Evolutionary conservation across 2,113 vertebrate species (phyloP).

Genomic region (Neoarius graeffei): DNA sequence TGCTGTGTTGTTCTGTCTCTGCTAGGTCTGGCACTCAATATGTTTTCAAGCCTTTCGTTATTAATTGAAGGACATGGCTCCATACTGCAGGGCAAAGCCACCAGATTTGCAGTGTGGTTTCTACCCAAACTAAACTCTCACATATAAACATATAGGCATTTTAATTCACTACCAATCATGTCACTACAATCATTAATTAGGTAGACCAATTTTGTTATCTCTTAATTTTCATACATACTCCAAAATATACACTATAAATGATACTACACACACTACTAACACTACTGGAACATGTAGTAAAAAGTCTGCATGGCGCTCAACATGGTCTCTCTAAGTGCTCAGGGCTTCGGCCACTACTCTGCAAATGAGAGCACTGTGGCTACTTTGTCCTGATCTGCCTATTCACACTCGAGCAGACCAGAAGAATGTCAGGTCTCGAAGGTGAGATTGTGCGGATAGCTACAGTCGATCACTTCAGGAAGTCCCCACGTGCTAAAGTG

Average conservation of each 20-base stretch:
- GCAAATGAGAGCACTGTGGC: slow-evolving; percentile 41
- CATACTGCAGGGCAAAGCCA: background rate
- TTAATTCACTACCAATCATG: background rate
- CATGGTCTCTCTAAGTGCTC: slow-evolving; percentile 33
- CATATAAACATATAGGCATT: background rate
- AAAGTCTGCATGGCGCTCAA: slow-evolving; percentile 14
- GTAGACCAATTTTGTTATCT: background rate
- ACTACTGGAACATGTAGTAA: background rate
- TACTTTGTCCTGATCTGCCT: slow-evolving; percentile 55
- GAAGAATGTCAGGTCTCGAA: slow-evolving; percentile 54
- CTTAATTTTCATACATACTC: background rate
- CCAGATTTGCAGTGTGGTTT: background rate
- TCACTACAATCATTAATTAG: background rate
- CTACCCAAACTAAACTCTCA: background rate
- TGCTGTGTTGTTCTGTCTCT: background rate
- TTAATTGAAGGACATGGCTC: background rate
- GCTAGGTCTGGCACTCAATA: background rate
- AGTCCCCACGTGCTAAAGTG: slow-evolving; percentile 52
- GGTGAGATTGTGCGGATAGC: slow-evolving; percentile 55
- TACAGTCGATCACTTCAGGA: slow-evolving; percentile 55
- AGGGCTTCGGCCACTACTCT: slow-evolving; percentile 29
- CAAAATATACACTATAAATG: background rate
- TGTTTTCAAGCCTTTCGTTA: background rate
- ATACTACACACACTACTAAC: background rate
- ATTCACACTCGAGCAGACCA: slow-evolving; percentile 48